Conservation (phyloP, 2,797 vertebrate genomes). For the Ara ararauna region DNA sequence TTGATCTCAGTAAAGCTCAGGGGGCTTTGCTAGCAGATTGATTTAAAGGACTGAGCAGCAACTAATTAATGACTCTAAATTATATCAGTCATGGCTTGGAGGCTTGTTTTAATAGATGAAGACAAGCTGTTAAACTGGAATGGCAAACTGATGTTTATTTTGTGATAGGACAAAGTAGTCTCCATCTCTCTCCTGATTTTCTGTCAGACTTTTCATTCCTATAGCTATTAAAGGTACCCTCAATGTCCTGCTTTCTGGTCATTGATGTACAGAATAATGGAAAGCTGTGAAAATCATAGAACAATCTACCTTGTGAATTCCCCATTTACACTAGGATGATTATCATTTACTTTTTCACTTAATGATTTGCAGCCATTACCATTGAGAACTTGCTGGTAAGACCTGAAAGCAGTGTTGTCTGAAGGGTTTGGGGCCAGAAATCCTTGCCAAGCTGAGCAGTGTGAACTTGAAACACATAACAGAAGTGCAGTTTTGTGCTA, state of each 20-base stretch:
- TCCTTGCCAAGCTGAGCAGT: not conserved
- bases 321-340: not conserved
- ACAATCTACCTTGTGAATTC: not conserved
- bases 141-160: not conserved
- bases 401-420: not conserved
- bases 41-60: not conserved
- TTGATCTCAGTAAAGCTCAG: not conserved
- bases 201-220: not conserved
- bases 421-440: not conserved
- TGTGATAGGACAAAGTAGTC: not conserved
- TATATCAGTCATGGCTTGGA: not conserved
- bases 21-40: not conserved
- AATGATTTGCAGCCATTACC: not conserved
- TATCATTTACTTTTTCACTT: not conserved
- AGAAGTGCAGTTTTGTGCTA: not conserved
- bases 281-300: not conserved
- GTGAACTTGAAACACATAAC: not conserved
- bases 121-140: not conserved
- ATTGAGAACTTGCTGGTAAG: not conserved
- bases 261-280: not conserved
- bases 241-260: not conserved
- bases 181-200: not conserved
- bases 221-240: not conserved
- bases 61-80: slow-evolving; percentile 12
- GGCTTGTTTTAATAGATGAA: not conserved